Percentiles rank a stretch among this genome's conserved stretches.
Conservation (phyloP, 2,888 invertebrate species). For the Drosophila cyrtoloma region DNA sequence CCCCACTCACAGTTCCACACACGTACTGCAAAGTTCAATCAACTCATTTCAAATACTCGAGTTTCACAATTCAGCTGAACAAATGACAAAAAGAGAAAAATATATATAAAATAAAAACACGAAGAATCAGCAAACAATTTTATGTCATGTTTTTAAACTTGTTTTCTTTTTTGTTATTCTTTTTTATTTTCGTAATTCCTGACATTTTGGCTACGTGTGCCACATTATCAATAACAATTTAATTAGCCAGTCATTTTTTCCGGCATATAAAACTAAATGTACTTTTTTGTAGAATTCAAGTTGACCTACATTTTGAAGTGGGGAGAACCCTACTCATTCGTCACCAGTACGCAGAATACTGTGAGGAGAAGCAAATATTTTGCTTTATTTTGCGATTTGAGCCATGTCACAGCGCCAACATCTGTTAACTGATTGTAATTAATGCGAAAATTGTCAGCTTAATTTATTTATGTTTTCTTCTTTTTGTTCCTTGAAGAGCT, state of each 20-base stretch:
- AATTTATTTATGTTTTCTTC: constrained; percentile 2
- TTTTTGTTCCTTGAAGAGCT: constrained; percentile 9
- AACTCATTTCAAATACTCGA: constrained; percentile 53
- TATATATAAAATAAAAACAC: constrained; percentile 2
- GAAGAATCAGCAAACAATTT: constrained; percentile 43
- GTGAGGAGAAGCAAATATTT: constrained; percentile 12
- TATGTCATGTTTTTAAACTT: not conserved
- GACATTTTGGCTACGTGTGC: constrained; percentile 49
- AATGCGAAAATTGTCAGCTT: constrained; percentile 60
- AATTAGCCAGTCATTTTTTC: constrained; percentile 34
- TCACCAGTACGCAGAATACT: not conserved
- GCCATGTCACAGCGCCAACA: constrained; percentile 38
- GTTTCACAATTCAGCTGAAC: constrained; percentile 48
- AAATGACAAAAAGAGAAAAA: constrained; percentile 48
- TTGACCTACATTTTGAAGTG: constrained; percentile 38
- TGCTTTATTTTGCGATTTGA: constrained; percentile 29
- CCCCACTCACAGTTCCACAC: constrained; percentile 25
- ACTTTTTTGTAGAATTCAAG: constrained; percentile 8
- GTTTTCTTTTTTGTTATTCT: constrained; percentile 4
- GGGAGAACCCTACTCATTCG: not conserved
- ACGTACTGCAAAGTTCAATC: constrained; percentile 69
- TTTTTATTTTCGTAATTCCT: constrained; percentile 21
- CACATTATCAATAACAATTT: constrained; percentile 41
- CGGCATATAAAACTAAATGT: not conserved
- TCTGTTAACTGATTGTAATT: constrained; percentile 55